A percentile compares a stretch with the other conserved stretches of the same genome.
These are phyloP conservation scores for Mesoligia furuncula DNA, from an alignment of 2,888 invertebrate genomes.

Conservation along the genomic window DNA sequence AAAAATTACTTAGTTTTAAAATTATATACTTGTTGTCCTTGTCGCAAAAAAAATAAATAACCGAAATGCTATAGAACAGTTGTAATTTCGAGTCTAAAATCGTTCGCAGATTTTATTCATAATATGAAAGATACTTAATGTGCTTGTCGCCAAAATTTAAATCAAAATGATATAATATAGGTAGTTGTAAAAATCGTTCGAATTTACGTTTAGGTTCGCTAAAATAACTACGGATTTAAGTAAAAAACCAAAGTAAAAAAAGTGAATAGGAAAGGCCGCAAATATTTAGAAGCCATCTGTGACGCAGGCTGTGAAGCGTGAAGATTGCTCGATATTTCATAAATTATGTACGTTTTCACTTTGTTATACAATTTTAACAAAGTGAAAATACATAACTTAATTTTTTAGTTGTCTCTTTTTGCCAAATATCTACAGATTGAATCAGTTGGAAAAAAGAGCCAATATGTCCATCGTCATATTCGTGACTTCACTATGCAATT, in stretches of 20 bases:
- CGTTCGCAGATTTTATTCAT: background rate
- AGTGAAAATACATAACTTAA: slow-evolving; percentile 25
- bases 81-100: background rate
- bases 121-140: background rate
- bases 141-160: background rate
- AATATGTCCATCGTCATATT: background rate
- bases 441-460: slow-evolving; percentile 2
- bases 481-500: slow-evolving; percentile 9
- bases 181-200: background rate
- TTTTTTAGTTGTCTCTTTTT: slow-evolving; percentile 16
- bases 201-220: background rate
- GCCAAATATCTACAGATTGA: slow-evolving; percentile 5
- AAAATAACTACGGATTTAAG: slow-evolving; percentile 14
- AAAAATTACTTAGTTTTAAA: background rate
- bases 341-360: slow-evolving; percentile 48
- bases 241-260: too few relatives aligned
- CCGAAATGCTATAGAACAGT: too few relatives aligned
- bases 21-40: background rate
- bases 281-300: slow-evolving; percentile 46
- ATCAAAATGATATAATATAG: too few relatives aligned
- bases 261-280: slow-evolving; percentile 31
- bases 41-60: background rate
- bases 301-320: slow-evolving; percentile 46
- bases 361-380: slow-evolving; percentile 37
- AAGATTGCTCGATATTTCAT: slow-evolving; percentile 55